Base-by-base conservation (phyloP, 2,113 vertebrate genomes). In the Plestiodon gilberti region DNA sequence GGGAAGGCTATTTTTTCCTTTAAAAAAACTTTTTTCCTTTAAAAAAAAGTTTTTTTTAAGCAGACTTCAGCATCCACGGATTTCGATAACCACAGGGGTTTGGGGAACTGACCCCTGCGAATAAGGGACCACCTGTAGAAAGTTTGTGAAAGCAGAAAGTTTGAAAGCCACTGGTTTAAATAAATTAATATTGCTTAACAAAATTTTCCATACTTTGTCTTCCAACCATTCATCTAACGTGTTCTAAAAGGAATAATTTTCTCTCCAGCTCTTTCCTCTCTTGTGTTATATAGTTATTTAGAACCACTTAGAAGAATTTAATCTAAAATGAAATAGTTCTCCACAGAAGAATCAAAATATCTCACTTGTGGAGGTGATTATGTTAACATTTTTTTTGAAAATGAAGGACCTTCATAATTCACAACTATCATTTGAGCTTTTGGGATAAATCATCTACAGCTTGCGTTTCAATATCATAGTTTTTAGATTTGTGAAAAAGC, bases 341-440 rank as follows among this genome's bases (percentile, higher is more conserved):
- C 88, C 77, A 85, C 90, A 94, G 93, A 96, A 95, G 95, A 96
- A 95, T 94, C 90, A 94, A 73, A 94, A 92, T 91, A 95, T 93
- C 92, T 96, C 91, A 96, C 94, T 94, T 95, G 89, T 95, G 91
- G 96, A 96, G 90, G 87, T 95, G 92, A 96, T 93, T 95, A 90
- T 87, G 93, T 94, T 89, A 78, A 93, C 94, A 94, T 92, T 94
- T 93, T 95, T 81, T 92, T 95, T 93, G n/a, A 92, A 94, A 94
- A 93, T 90, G 86, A 94, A 93, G 65, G 90, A 93, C 94, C 90
- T 91, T 95, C 87, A 88, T 93, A 89, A 94, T 88, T 94, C 79
- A 91, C 80, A 73, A 88, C 20, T 33, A 84, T 15, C 28, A 6
- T 20, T 59, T 67, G 48, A 65, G 61, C 55, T 84, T 61, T 30